These are phyloP conservation scores for Megaustenia siamemsis DNA, from an alignment of 2,888 invertebrate species.

Conservation along the genomic window DNA sequence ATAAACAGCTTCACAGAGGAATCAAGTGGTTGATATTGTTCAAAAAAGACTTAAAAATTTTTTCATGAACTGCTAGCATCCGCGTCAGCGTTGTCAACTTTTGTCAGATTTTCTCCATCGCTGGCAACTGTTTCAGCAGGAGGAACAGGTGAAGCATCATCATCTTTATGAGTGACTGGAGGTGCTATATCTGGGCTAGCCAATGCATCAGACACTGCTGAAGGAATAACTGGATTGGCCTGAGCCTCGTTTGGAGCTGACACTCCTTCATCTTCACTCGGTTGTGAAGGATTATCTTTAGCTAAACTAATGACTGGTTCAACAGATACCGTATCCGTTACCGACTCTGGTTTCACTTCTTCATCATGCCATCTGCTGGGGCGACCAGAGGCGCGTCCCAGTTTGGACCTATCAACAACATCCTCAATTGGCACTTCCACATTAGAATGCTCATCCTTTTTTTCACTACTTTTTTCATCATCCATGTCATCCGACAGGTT, in stretches of 20 bases:
- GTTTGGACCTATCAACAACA: constrained; percentile 18
- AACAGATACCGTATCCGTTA: not conserved
- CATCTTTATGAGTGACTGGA: not conserved
- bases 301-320: not conserved
- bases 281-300: not conserved
- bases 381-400: not conserved
- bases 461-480: constrained; percentile 28
- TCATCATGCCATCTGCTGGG: constrained; percentile 45
- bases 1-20: not conserved
- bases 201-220: not conserved
- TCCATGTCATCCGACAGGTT: constrained; percentile 17
- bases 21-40: not conserved
- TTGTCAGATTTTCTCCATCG: not conserved
- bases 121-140: not conserved
- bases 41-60: no score
- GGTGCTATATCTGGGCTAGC: not conserved
- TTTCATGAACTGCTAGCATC: constrained; percentile 1
- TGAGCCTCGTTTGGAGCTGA: not conserved
- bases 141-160: not conserved
- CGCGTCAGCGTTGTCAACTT: not conserved
- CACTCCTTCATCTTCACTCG: not conserved
- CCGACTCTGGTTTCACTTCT: not conserved
- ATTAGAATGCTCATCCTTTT: not conserved
- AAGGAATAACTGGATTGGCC: not conserved
- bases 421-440: constrained; percentile 14